A percentile compares a stretch with the other conserved stretches of the same genome.
phyloP scores from a whole-genome alignment of 1,140 invertebrate species.

The Chlorops oryzae region DNA sequence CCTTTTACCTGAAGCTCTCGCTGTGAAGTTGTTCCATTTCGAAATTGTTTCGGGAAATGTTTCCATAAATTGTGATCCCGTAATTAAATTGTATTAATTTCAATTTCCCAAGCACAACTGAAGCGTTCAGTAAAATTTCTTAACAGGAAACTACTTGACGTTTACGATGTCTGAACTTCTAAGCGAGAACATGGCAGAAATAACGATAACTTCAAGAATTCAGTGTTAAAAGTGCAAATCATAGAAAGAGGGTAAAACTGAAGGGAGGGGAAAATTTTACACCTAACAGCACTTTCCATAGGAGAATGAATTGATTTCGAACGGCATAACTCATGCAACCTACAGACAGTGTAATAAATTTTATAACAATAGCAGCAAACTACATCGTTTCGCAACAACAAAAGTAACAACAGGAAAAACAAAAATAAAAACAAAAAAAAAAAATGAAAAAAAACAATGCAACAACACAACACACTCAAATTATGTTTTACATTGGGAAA shows the following conservation, averaged over 20 bases:
- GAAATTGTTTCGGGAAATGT: no score
- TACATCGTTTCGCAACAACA: not conserved
- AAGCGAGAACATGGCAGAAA: no score
- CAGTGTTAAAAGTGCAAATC: no score
- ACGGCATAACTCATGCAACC: constrained; percentile 9
- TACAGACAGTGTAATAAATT: constrained; percentile 14
- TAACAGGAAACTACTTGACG: no score
- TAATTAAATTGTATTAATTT: constrained; percentile 14
- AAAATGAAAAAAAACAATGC: not conserved
- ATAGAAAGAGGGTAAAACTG: constrained; percentile 1
- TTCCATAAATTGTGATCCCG: not conserved
- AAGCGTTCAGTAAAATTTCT: no score
- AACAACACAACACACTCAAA: constrained; percentile 14
- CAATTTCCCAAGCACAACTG: constrained; percentile 6
- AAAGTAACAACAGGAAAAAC: not conserved
- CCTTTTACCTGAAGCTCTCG: not conserved
- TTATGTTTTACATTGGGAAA: constrained; percentile 38
- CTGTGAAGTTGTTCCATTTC: no score
- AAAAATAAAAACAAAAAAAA: not conserved
- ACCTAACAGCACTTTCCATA: not conserved
- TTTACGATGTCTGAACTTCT: constrained; percentile 9
- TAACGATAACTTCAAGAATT: constrained; percentile 1
- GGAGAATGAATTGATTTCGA: not conserved
- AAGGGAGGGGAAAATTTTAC: not conserved
- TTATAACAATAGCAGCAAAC: constrained; percentile 6